phyloP scores from a whole-genome alignment of 2,113 vertebrate genomes.

The Cinclus mexicanus region DNA sequence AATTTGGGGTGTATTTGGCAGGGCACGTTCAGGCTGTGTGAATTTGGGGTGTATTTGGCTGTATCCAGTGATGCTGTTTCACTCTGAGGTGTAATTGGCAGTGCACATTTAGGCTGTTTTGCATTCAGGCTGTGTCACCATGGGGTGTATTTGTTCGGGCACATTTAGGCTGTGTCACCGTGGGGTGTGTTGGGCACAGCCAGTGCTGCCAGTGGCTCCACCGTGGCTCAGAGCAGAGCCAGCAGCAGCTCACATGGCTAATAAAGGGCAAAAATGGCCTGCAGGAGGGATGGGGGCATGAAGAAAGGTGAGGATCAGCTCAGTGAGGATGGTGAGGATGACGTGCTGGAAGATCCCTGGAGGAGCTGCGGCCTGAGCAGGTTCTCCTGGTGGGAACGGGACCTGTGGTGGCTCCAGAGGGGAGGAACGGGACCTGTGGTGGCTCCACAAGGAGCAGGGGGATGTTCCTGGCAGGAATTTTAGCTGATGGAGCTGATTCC shows the following conservation, averaged over 20 bases:
- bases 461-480: not conserved
- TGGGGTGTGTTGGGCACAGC: not conserved
- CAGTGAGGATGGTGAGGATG: accelerated
- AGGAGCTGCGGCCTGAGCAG: not conserved
- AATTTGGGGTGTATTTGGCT: not conserved
- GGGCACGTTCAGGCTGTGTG: accelerated
- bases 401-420: not conserved
- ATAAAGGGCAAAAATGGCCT: not conserved
- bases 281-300: not conserved
- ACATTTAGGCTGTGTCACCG: accelerated
- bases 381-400: accelerated
- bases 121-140: not conserved
- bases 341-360: not conserved
- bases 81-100: not conserved
- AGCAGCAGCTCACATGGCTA: accelerated
- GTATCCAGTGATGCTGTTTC: accelerated
- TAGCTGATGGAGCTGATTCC: not conserved
- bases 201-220: accelerated
- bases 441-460: too few species aligned
- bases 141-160: not conserved
- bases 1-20: not conserved
- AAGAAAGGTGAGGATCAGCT: not conserved
- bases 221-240: accelerated
- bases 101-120: accelerated
- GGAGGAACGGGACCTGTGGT: too few species aligned